A percentile compares a stretch with the other conserved stretches of the same genome.
These are phyloP conservation scores for Esperia sulphurella DNA, from an alignment of 2,888 invertebrate genomes.

Conservation along the genomic window DNA sequence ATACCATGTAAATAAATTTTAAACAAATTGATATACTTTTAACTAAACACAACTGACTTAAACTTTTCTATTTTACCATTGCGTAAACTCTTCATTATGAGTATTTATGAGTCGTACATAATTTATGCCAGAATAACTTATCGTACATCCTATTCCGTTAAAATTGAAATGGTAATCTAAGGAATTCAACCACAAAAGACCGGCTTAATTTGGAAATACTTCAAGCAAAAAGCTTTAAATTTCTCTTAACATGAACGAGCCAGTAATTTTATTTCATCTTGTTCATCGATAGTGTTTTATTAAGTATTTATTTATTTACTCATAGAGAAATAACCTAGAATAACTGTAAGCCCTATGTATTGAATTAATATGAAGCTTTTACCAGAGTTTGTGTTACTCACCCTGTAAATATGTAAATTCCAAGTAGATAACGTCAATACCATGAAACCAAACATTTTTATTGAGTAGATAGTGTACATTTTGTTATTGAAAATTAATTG, in stretches of 20 bases:
- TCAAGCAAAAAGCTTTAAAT: neutral
- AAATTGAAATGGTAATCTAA: too few relatives aligned
- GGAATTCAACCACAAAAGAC: neutral
- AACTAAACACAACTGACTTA: neutral
- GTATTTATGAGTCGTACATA: too few relatives aligned
- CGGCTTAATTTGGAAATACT: neutral
- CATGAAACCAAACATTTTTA: slow-evolving; percentile 76
- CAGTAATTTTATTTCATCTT: neutral
- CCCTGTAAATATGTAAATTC: slow-evolving; percentile 77
- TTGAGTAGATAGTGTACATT: slow-evolving; percentile 67
- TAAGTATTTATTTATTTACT: slow-evolving; percentile 61
- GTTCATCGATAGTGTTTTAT: neutral
- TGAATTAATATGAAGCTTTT: slow-evolving; percentile 50
- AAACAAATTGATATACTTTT: neutral
- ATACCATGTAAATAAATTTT: slow-evolving; percentile 42
- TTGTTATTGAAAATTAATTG: slow-evolving; percentile 64
- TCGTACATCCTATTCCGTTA: too few relatives aligned
- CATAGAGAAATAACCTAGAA: slow-evolving; percentile 36
- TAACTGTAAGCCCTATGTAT: slow-evolving; percentile 28
- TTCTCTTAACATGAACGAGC: neutral
- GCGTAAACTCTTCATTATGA: too few relatives aligned
- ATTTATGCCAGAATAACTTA: too few relatives aligned
- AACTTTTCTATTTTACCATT: too few relatives aligned
- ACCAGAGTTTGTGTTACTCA: slow-evolving; percentile 61
- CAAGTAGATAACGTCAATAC: slow-evolving; percentile 68